Evolutionary conservation across 2,113 vertebrate species (phyloP), one percentile per base, ranked within the genome.

Genomic region (Corythoichthys haematopterus): DNA sequence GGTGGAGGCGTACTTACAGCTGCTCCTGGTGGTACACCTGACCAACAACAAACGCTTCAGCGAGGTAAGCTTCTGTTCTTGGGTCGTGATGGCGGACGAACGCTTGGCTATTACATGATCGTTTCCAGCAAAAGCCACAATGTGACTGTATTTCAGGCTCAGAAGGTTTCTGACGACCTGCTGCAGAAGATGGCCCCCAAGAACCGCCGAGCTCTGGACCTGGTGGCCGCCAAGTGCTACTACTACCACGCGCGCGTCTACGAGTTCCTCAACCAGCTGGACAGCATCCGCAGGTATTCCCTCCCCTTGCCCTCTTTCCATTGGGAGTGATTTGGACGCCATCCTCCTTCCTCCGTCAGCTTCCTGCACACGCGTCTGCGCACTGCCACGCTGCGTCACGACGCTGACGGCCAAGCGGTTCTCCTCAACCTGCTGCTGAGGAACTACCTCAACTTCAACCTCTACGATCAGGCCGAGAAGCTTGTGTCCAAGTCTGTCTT

Each of bases 391-490:
- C 91, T 98, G 28, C 93, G 97, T 9, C 97, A 96, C 0, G 97
- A 98, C 0, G 93, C 95, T 0, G 97, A 99, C 0, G 97, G 97
- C 0, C 97, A 98, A 88, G 97, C 97, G 20, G 96, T 95, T 0
- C 91, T 99, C 4, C 90, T 99, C 9, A 99, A 99, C 91, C 93
- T 98, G 63, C 92, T 99, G 82, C 92, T 98, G 78, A 93, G 97
- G 70, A 99, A 98, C 81, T 99, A 99, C 85, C 92, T 98, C 36
- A 91, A 95, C 85, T 99, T 96, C 89, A 96, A 94, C 85, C 88
- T 99, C 70, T 98, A 99, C 0, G 96, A 99, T 92, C 97, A 99
- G 88, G 97, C 97, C 0, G 97, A 98, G 86, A 99, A 98, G 20
- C 92, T 99, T 1, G 95, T 98, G 69, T 98, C 97, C 84, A 99